Conservation (phyloP, 1,140 invertebrate species). For the Ceratina japonica region DNA sequence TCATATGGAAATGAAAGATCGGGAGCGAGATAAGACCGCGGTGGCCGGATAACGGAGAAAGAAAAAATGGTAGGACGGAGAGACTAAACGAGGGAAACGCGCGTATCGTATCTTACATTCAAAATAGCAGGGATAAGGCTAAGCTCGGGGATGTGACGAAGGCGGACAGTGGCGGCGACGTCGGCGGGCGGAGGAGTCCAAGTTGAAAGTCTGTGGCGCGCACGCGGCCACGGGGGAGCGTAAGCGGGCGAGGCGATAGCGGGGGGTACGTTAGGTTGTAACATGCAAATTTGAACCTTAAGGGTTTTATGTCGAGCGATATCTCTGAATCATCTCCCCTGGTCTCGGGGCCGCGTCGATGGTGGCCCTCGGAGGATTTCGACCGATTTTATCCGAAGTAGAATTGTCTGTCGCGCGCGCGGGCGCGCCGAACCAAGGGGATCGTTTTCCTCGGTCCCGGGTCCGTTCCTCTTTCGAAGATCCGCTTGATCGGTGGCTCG, state of each 20-base stretch:
- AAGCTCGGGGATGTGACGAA: constrained; percentile 58
- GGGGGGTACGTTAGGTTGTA: constrained; percentile 72
- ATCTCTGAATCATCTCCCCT: constrained; percentile 76
- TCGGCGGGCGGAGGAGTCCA: constrained; percentile 46
- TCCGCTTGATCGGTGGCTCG: constrained; percentile 2
- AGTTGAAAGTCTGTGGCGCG: constrained; percentile 60
- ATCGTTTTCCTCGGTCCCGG: constrained; percentile 34
- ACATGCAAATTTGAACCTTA: constrained; percentile 80
- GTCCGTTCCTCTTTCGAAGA: constrained; percentile 39
- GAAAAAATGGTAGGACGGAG: neutral
- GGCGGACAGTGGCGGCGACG: constrained; percentile 46
- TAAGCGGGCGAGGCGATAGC: constrained; percentile 41
- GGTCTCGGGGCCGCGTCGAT: constrained; percentile 45
- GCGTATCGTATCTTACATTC: constrained; percentile 70
- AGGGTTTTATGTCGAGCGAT: constrained; percentile 79
- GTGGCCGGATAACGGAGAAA: neutral
- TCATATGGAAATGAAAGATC: too few relatives aligned
- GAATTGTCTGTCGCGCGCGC: constrained; percentile 66
- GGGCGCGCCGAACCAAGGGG: constrained; percentile 48
- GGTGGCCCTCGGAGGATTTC: constrained; percentile 64
- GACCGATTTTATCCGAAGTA: constrained; percentile 71
- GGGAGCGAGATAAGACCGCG: too few relatives aligned
- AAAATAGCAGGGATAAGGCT: constrained; percentile 73
- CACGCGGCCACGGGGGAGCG: constrained; percentile 44
- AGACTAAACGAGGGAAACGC: neutral